phyloP scores from a whole-genome alignment of 2,888 invertebrate species.

The Sarcophaga rosellei region DNA sequence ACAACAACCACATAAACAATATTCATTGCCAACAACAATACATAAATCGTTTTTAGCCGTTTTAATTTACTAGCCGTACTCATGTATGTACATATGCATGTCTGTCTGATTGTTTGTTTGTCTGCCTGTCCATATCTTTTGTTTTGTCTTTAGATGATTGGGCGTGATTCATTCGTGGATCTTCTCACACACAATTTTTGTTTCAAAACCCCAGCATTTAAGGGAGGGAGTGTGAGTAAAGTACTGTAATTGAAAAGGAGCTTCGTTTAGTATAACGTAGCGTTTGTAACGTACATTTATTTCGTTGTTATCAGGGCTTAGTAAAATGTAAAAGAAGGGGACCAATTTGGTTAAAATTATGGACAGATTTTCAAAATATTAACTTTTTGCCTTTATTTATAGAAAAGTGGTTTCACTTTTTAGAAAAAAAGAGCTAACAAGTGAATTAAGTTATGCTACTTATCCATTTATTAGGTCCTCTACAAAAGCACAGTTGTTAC shows the following conservation, averaged over 20 bases:
- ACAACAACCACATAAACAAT: no score
- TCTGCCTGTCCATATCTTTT: slow-evolving; percentile 13
- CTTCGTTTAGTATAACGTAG: neutral
- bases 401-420: no score
- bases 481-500: no score
- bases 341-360: no score
- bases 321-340: no score
- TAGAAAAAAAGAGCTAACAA: no score
- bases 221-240: neutral
- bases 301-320: no score
- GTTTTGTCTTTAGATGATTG: slow-evolving; percentile 56
- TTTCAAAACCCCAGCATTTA: slow-evolving; percentile 1
- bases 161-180: slow-evolving; percentile 66
- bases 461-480: no score
- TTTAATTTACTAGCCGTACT: neutral
- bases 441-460: no score
- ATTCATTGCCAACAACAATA: slow-evolving; percentile 5
- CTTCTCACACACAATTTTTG: slow-evolving; percentile 59
- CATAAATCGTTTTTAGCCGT: neutral
- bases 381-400: no score
- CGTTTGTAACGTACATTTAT: neutral
- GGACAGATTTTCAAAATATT: no score
- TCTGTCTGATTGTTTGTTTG: neutral
- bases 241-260: neutral
- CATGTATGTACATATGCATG: neutral